A percentile compares a stretch with the other conserved stretches of the same genome.
phyloP scores from a whole-genome alignment of 2,888 invertebrate genomes.

The Allolobophora icterica region DNA sequence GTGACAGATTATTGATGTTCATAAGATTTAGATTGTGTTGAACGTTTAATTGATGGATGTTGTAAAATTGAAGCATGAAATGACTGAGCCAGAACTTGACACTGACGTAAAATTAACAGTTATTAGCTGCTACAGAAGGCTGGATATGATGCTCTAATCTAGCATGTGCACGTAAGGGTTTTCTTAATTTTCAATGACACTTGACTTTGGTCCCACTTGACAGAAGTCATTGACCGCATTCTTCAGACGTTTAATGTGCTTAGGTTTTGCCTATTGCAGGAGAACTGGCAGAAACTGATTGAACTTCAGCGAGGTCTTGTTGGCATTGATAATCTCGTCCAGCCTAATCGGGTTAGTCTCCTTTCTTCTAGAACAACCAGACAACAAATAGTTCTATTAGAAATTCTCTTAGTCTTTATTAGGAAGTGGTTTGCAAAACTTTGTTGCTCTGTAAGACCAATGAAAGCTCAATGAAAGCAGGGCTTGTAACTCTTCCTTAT shows the following conservation, averaged over 20 bases:
- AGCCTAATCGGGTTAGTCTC: conserved; percentile 58
- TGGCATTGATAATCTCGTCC: conserved; percentile 74
- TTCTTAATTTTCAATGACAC: background rate
- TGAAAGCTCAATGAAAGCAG: background rate
- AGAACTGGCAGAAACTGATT: conserved; percentile 83
- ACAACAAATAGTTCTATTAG: background rate
- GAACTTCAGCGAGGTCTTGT: conserved; percentile 86
- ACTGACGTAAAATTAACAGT: background rate
- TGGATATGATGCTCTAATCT: background rate
- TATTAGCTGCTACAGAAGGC: background rate
- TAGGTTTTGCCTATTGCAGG: conserved; percentile 58
- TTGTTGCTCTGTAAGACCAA: background rate
- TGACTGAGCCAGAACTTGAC: background rate
- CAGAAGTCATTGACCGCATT: background rate
- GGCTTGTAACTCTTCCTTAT: too few species aligned
- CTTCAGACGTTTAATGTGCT: background rate
- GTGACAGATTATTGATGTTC: background rate
- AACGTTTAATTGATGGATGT: background rate
- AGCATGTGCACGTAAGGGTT: background rate
- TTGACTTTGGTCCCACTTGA: background rate
- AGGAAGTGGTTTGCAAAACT: background rate
- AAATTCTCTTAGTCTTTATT: background rate
- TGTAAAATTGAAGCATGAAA: background rate
- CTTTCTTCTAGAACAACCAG: background rate
- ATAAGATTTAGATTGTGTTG: background rate